Base-by-base conservation (phyloP, 2,113 vertebrate genomes). In the Oncorhynchus masou region DNA sequence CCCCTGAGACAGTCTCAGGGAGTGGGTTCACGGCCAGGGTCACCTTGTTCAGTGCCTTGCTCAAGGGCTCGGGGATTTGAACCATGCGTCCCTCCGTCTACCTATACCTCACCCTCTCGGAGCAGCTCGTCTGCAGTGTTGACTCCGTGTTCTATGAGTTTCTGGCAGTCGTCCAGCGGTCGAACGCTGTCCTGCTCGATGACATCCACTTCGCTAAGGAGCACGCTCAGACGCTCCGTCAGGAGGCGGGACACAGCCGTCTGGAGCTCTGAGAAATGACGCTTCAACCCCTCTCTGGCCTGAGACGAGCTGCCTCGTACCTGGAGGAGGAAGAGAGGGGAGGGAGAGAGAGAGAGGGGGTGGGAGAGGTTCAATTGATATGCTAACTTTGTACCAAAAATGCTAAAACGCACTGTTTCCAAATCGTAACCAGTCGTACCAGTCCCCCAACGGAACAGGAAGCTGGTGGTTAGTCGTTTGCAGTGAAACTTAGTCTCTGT, bases 161-260 rank as follows among this genome's bases (percentile, higher is more conserved):
- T 96, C 91, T 95, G 96, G 86, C 96, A 96, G 81, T 96, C 96
- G 22, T 96, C 95, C 75, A 96, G 80, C 0, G 96, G 96, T 31
- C 94, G 95, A 85, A 96, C 92, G 82, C 94, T 96, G 51, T 96
- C 94, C 54, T 93, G 93, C 79, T 96, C 95, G 29, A 96, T 94
- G 70, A 76, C 62, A 57, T 95, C 94, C 78, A 96, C 95, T n/a
- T 96, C 92, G 81, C 94, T 93, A 82, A 96, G 90, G 83, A 96
- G 88, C 5, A 84, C 84, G 34, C 76, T 75, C 78, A 95, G 91
- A 0, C 95, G 81, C 74, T 96, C 94, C 19, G 92, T 92, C 86
- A 96, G 87, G 74, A 96, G 88, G 68, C 93, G 95, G 69, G 80
- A 89, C 12, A 96, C 86, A 0, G 93, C 92, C 54, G 89, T 92